Percentiles rank a stretch among this genome's conserved stretches.
Evolutionary conservation across 1,140 invertebrate genomes (phyloP).

Genomic region (Drosophila mauritiana): DNA sequence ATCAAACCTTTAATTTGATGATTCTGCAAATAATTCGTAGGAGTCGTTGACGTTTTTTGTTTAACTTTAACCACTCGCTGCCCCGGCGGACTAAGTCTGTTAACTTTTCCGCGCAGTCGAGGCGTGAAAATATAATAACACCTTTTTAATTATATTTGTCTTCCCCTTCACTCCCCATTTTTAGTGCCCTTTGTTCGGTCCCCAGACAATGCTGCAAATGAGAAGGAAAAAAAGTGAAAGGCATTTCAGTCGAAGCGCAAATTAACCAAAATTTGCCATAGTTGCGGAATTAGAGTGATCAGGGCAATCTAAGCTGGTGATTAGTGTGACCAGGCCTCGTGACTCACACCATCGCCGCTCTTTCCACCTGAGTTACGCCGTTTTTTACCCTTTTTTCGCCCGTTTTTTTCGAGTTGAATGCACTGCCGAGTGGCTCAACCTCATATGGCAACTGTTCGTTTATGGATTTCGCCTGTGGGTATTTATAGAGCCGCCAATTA

Average conservation of each 20-base stretch:
- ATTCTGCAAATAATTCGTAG: constrained; percentile 79
- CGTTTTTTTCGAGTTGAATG: constrained; percentile 39
- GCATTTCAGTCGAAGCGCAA: constrained; percentile 27
- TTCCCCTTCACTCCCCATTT: not conserved
- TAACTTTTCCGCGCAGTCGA: constrained; percentile 63
- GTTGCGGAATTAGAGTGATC: constrained; percentile 75
- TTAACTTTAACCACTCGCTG: constrained; percentile 18
- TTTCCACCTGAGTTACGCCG: not conserved
- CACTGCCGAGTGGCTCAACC: constrained; percentile 31
- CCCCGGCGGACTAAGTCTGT: constrained; percentile 49
- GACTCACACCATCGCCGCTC: constrained; percentile 4
- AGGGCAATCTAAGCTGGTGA: constrained; percentile 28
- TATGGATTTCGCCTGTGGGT: constrained; percentile 5
- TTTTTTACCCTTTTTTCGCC: not conserved
- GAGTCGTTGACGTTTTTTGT: constrained; percentile 71
- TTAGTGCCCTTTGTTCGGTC: constrained; percentile 1
- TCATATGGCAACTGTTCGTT: constrained; percentile 8
- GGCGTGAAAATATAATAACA: constrained; percentile 83
- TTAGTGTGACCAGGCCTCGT: constrained; percentile 32
- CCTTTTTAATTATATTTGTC: constrained; percentile 74
- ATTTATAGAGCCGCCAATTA: constrained; percentile 21
- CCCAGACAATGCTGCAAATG: not conserved
- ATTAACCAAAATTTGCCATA: constrained; percentile 67
- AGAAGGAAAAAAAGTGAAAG: constrained; percentile 57
- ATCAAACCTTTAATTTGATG: constrained; percentile 83